These are phyloP conservation scores for Adoxophyes honmai DNA, from an alignment of 1,140 invertebrate genomes.

Conservation along the genomic window DNA sequence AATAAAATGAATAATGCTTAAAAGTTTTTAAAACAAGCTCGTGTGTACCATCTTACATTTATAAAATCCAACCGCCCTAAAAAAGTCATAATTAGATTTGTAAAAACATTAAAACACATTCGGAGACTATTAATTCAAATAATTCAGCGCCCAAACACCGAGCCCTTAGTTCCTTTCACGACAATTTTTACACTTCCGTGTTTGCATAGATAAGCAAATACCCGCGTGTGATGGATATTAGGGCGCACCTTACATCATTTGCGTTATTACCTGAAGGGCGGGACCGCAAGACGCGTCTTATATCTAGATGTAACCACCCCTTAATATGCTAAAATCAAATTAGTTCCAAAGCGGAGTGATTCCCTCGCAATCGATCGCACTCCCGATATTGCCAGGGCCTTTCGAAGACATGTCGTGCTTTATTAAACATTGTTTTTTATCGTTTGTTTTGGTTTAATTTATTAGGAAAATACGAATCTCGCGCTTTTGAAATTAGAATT, in stretches of 20 bases:
- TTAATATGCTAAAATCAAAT: conserved; percentile 77
- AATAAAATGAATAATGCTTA: too few relatives aligned
- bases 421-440: conserved; percentile 17
- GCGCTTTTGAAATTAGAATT: too few relatives aligned
- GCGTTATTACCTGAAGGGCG: conserved; percentile 63
- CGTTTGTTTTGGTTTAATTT: conserved; percentile 18
- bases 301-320: conserved; percentile 60
- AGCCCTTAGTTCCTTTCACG: conserved; percentile 41
- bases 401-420: conserved; percentile 21
- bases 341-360: conserved; percentile 71
- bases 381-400: conserved; percentile 49
- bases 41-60: too few relatives aligned
- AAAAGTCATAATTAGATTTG: too few relatives aligned
- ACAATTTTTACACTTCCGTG: conserved; percentile 75
- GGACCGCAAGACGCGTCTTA: conserved; percentile 64
- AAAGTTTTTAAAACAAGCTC: too few relatives aligned
- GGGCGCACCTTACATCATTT: conserved; percentile 75
- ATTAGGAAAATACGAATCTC: too few relatives aligned
- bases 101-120: too few relatives aligned
- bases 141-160: conserved; percentile 28
- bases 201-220: conserved; percentile 74
- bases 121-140: conserved; percentile 28
- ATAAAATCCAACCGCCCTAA: too few relatives aligned
- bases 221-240: conserved; percentile 73
- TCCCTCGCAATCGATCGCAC: conserved; percentile 60